Evolutionary conservation across 2,113 vertebrate species (phyloP), one percentile per base, ranked within the genome.

Genomic region (Pollimyrus isidori): DNA sequence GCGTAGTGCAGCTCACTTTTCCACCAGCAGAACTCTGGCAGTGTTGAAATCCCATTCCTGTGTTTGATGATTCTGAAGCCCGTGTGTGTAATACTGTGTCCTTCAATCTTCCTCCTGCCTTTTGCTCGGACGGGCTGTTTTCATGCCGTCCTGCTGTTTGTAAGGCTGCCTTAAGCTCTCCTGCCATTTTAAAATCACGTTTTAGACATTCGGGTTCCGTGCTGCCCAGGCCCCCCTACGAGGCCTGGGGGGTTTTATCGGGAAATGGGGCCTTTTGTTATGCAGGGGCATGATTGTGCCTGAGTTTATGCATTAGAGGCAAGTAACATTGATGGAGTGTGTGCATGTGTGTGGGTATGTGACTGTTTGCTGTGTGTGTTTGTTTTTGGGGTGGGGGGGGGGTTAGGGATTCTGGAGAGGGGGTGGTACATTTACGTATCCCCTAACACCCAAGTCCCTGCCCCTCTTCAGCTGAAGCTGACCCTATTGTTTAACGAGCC

Each of bases 401-500:
- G 39, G 45, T 1, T 50, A 50, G 13, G 49, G 21, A 9, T 9
- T 13, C 21, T 39, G 58, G 87, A 26, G 50, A 35, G 17, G 86
- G 86, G 42, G 46, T 86, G 42, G 42, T n/a, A 52, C 49, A 35
- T 35, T 73, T 52, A n/a, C 6, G 10, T 49, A 6, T 15, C 48
- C 26, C 56, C 11, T 65, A n/a, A 35, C 88, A 7, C n/a, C 46
- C 65, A 30, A 56, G 10, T 48, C 30, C 15, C 30, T 13, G 30
- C 30, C 30, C 46, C 84, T 48, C 23, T 35, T 58, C 52, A 86
- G 82, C 53, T 89, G 26, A 26, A 52, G 45, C 89, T 86, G 83
- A 89, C 83, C 82, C 83, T 26, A 73, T 89, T 69, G 84, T 89
- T 87, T 89, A 86, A 89, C 42, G 84, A 87, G 88, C 65, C 48